Percentiles rank a stretch among this genome's conserved stretches.
Conservation (phyloP, 2,113 vertebrate genomes). For the Etheostoma cragini region DNA sequence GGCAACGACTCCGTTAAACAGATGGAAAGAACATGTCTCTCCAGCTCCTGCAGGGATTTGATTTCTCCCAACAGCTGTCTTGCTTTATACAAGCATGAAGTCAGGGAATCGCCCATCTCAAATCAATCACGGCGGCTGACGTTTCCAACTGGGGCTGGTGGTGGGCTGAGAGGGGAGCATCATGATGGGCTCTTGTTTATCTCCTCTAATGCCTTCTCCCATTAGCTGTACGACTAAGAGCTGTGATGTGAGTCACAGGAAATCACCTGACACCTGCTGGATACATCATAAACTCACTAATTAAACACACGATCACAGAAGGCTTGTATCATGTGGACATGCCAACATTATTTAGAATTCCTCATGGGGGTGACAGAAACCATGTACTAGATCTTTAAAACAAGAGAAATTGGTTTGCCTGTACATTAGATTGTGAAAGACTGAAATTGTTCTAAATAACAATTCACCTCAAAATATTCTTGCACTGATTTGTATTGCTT, state of each 20-base stretch:
- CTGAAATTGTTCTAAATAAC: neutral
- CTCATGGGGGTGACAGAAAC: no score
- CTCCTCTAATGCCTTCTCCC: slow-evolving; percentile 86
- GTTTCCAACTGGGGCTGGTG: slow-evolving; percentile 85
- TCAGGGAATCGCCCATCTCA: slow-evolving; percentile 87
- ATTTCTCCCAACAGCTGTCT: slow-evolving; percentile 92
- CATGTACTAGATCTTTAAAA: no score
- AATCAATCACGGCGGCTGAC: slow-evolving; percentile 88
- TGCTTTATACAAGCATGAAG: slow-evolving; percentile 91
- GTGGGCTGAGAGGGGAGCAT: slow-evolving; percentile 83
- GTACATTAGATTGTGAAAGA: neutral
- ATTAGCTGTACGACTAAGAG: slow-evolving; percentile 74
- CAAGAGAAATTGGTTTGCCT: no score
- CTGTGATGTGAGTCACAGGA: slow-evolving; percentile 83
- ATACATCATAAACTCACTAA: slow-evolving; percentile 11
- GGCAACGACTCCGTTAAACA: slow-evolving; percentile 86
- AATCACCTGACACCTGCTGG: slow-evolving; percentile 88
- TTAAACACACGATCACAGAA: no score
- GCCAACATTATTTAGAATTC: no score
- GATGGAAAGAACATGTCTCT: slow-evolving; percentile 90
- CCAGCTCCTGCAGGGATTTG: slow-evolving; percentile 88
- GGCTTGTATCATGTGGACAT: no score
- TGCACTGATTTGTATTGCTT: neutral
- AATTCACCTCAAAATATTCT: neutral
- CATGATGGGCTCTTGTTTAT: slow-evolving; percentile 90